Evolutionary conservation across 2,797 vertebrate species (phyloP).

Genomic region (Simalia tracyae): DNA sequence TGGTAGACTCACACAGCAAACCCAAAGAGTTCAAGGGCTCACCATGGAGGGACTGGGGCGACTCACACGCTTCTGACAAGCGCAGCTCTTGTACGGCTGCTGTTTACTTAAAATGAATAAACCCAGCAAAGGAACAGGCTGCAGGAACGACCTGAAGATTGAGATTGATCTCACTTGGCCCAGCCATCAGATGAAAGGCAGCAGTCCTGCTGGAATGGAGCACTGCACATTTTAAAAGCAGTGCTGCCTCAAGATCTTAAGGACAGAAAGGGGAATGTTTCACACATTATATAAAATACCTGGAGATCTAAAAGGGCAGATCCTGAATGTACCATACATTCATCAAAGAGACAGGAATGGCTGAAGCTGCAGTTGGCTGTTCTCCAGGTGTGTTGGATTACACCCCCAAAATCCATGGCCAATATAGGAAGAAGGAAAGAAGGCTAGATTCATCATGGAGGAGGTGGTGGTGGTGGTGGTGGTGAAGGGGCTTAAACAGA

Average conservation of each 20-base stretch:
- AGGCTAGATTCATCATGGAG: no score
- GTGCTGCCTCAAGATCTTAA: background rate
- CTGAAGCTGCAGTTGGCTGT: background rate
- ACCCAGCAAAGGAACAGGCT: background rate
- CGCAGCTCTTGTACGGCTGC: background rate
- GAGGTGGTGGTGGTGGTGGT: no score
- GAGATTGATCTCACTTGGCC: background rate
- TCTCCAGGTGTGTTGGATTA: background rate
- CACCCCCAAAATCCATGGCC: no score
- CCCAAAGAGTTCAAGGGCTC: slow-evolving; percentile 5
- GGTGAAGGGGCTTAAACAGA: no score
- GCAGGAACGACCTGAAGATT: background rate
- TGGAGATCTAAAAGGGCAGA: background rate
- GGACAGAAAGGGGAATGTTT: background rate
- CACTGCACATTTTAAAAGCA: background rate
- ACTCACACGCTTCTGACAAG: background rate
- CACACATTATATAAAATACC: background rate
- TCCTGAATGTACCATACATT: background rate
- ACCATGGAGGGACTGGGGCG: background rate
- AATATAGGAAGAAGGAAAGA: background rate
- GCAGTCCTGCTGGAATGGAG: background rate
- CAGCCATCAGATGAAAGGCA: background rate
- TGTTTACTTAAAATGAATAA: background rate
- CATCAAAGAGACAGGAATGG: background rate
- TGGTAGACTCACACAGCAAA: background rate